Percentiles rank a stretch among this genome's conserved stretches.
These are phyloP conservation scores for Sialia sialis DNA, from an alignment of 2,113 vertebrate species.

Conservation along the genomic window DNA sequence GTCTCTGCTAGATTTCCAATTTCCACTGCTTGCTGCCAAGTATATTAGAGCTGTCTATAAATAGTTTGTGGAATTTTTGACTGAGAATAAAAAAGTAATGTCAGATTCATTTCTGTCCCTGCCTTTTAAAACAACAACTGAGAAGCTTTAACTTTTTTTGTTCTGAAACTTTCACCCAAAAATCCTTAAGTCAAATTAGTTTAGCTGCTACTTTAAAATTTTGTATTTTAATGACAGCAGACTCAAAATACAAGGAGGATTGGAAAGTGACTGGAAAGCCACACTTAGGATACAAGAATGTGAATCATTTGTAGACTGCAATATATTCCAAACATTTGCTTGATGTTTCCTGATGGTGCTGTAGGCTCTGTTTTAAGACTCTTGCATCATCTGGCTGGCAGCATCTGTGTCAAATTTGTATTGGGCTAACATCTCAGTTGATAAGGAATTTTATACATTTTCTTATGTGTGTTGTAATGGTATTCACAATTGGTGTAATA, in stretches of 20 bases:
- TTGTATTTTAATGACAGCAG: neutral
- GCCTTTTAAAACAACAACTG: neutral
- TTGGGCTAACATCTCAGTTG: neutral
- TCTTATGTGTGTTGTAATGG: neutral
- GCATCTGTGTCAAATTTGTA: neutral
- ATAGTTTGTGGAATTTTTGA: slow-evolving; percentile 46
- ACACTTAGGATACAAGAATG: neutral
- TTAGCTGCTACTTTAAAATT: neutral
- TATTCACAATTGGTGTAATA: neutral
- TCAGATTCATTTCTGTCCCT: neutral
- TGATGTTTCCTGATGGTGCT: neutral
- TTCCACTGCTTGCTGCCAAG: slow-evolving; percentile 46
- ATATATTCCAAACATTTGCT: neutral
- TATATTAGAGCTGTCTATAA: slow-evolving; percentile 27
- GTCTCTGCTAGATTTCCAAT: slow-evolving; percentile 19
- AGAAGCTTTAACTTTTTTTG: neutral
- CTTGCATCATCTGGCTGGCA: neutral
- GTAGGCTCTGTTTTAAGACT: neutral
- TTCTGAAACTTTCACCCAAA: neutral
- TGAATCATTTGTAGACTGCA: neutral
- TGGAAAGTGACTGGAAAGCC: neutral
- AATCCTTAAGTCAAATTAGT: neutral
- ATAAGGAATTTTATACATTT: neutral
- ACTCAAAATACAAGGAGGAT: neutral
- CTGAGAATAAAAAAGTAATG: neutral